Evolutionary conservation across 1,140 invertebrate genomes (phyloP), one percentile per base, ranked within the genome.

Genomic region (Gonatopus flavifemur): DNA sequence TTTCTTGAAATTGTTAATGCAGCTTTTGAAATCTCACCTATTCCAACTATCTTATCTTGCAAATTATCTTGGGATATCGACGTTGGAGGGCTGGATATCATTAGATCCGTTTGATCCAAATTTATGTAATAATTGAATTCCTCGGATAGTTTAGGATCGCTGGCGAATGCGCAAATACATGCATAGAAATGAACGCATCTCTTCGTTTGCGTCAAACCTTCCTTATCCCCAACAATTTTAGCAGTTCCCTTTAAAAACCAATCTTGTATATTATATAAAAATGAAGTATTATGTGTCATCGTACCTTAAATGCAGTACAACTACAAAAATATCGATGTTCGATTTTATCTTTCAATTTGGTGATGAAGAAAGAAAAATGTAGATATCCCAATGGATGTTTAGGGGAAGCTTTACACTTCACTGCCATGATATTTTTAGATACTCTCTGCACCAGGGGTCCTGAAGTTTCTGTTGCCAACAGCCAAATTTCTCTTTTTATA

Each of bases 91-190:
- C 63, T 69, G 28, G 64, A 55, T 50, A 70, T 36, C 49, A 13
- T 64, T 7, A 63, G 47, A 44, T 74, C 62, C 7, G 36, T 55
- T 54, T 74, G 67, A 62, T 84, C 82, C 33, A 83, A 68, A 62
- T 82, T 81, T n/a, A 88, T 80, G 55, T 84, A 88, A 69, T 80
- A 80, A 32, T 80, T 73, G 79, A 90, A 91, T 68, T 91, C 88
- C 56, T 85, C 80, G 22, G 78, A 69, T 48, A 88, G 77, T 63
- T 84, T 84, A 12, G 80, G 71, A 73, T 89, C 84, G 69, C 87
- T 88, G n/a, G 86, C 84, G 79, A 92, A 88, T 36, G 88, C 88
- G 76, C 85, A 86, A 21, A 90, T 76, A 69, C 88, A 90, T n/a
- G 88, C 84, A 74, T 89, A 90, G 73, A 82, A 85, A 64, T 85